Base-by-base conservation (phyloP, 2,797 vertebrate genomes). In the Adrianichthys oophorus region DNA sequence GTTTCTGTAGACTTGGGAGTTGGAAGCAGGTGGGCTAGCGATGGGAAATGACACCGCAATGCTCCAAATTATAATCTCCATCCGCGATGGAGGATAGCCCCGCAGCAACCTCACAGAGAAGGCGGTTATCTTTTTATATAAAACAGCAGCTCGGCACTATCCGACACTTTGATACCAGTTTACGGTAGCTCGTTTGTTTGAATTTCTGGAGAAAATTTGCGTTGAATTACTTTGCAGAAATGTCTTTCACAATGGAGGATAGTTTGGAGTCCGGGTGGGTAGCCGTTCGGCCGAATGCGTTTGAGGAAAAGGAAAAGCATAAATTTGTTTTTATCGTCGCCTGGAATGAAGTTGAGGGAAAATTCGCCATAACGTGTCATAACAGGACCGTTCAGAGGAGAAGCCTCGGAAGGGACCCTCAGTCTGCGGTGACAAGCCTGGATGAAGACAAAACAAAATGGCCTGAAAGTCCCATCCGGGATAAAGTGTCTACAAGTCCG, bases 341-440 rank as follows among this genome's bases (percentile, higher is more conserved):
- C 70, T 98, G 96, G 96, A 98, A 98, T 62, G 96, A 98, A 61
- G 93, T 98, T 63, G 96, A 98, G 69, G 95, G 94, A 65, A 96
- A 95, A 92, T 96, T 96, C 85, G 96, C 96, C 64, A 91, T 98
- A 64, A 98, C 95, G 64, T 98, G 95, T 83, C 96, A 98, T 67
- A 92, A 98, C 89, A 90, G 96, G 79, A 98, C 96, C 48, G 94
- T 91, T 40, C 96, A 98, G 89, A 89, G 95, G 68, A 91, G 93
- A 80, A 94, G 92, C 84, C 87, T 92, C 10, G 91, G 90, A 1
- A 88, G 91, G 62, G 93, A 93, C 47, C 79, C 83, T 14, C 65
- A 46, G 49, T 44, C 48, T 45, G 87, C 84, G 43, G 60, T 53
- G 45, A 65, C 46, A 41, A 44, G 48, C 15, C 70, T 58, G 61